Base-by-base conservation (phyloP, 2,797 vertebrate genomes). In the Melanotaenia trifasciata region DNA sequence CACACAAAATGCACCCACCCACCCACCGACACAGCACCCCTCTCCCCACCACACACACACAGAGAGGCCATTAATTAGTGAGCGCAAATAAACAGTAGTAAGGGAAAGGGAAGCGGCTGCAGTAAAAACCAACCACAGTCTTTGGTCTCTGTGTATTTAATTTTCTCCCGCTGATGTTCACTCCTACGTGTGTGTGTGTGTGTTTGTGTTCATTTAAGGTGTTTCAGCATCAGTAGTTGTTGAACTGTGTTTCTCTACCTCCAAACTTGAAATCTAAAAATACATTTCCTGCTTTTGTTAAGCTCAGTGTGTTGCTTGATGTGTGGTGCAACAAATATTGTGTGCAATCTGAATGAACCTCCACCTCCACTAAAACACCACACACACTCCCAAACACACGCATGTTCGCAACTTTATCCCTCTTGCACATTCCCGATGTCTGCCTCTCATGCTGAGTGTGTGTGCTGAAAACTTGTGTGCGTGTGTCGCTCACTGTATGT, bases 251-350 rank as follows among this genome's bases (percentile, higher is more conserved):
- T 72, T 64, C 81, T 83, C 81, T 89, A 84, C 78, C 89, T 89
- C 88, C 81, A 84, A 89, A 90, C 84, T 70, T 40, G 20, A 79
- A 43, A 47, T 72, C 90, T 91, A 92, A 90, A 92, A 91, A 90
- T 91, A 90, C 54, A 78, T 90, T 91, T 93, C 92, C 90, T 90
- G 84, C 90, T 90, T 93, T 93, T 93, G 91, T 93, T 72, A 81
- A 74, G 58, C 83, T 36, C 88, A 81, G 84, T 86, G 54, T 81
- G 87, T 54, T 26, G 60, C 74, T 79, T 68, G 75, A 72, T 72
- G 82, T 84, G 79, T 58, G 13, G 38, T 58, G 50, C 12, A 59
- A 84, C 72, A 78, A 84, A 71, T 67, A 51, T 50, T 50, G 26
- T 70, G 58, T 81, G 63, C 71, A 62, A 74, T 79, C 50, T 79